A percentile compares a stretch with the other conserved stretches of the same genome.
Conservation (phyloP, 2,113 vertebrate genomes). For the Cochlearius cochlearius region DNA sequence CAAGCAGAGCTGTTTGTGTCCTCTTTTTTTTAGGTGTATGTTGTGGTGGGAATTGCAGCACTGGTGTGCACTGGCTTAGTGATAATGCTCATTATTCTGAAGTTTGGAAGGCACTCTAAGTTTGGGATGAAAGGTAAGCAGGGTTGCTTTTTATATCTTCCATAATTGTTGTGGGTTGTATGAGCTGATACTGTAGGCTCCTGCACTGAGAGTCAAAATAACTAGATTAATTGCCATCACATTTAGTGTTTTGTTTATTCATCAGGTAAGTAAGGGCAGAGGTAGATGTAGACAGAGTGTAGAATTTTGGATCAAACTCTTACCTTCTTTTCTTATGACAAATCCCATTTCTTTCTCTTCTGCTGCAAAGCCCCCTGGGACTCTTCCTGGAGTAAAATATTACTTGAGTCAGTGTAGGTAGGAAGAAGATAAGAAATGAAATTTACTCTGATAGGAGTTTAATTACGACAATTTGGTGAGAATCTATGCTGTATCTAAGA, state of each 20-base stretch:
- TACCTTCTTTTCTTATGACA: background rate
- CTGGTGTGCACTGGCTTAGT: slow-evolving; percentile 93
- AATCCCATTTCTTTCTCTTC: background rate
- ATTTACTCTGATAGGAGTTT: background rate
- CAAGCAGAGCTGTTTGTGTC: background rate
- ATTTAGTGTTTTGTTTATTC: background rate
- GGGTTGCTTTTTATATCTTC: slow-evolving; percentile 11
- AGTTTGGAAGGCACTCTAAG: slow-evolving; percentile 96
- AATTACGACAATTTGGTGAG: background rate
- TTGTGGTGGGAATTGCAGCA: slow-evolving; percentile 94
- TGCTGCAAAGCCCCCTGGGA: background rate
- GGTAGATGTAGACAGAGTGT: background rate
- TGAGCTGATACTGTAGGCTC: background rate
- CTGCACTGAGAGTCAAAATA: background rate
- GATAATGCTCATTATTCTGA: slow-evolving; percentile 93
- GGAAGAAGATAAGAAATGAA: background rate
- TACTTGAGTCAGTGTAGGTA: background rate
- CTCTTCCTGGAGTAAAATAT: background rate
- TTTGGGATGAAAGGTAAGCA: slow-evolving; percentile 99
- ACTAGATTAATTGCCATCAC: background rate
- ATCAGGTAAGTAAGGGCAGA: background rate
- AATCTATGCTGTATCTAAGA: background rate
- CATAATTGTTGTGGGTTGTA: background rate
- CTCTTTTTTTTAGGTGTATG: slow-evolving; percentile 83
- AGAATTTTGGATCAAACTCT: background rate